Evolutionary conservation across 2,797 vertebrate species (phyloP).

Genomic region (Sebastes jordani): DNA sequence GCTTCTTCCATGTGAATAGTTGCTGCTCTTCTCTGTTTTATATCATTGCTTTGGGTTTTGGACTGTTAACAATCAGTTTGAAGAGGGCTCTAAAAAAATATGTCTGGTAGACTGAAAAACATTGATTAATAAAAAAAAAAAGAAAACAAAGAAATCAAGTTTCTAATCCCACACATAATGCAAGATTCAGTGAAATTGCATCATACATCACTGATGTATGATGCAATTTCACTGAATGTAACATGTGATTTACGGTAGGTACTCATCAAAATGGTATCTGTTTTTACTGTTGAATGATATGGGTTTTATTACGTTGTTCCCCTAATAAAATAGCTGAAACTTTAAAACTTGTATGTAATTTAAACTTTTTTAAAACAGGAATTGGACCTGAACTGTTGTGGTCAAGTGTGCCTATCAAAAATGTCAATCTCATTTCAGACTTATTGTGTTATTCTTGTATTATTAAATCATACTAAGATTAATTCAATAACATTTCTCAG

Average conservation of each 20-base stretch:
- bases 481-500: not conserved
- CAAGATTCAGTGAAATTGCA: conserved; percentile 6
- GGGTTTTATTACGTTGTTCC: not conserved
- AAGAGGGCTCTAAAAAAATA: not conserved
- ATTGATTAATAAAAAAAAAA: not conserved
- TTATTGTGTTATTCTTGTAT: not conserved
- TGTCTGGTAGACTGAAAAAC: not conserved
- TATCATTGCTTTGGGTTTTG: not conserved
- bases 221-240: not conserved
- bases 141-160: not conserved
- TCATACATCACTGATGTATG: not conserved
- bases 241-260: not conserved
- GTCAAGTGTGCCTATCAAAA: not conserved
- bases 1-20: not conserved
- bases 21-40: not conserved
- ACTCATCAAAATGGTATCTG: not conserved
- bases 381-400: not conserved
- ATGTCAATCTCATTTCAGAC: not conserved
- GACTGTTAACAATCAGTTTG: not conserved
- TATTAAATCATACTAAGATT: not conserved
- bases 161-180: not conserved
- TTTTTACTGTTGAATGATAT: not conserved
- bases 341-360: not conserved
- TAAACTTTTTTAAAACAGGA: not conserved
- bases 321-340: not conserved